Evolutionary conservation across 2,797 vertebrate genomes (phyloP).

Genomic region (Protonibea diacanthus): DNA sequence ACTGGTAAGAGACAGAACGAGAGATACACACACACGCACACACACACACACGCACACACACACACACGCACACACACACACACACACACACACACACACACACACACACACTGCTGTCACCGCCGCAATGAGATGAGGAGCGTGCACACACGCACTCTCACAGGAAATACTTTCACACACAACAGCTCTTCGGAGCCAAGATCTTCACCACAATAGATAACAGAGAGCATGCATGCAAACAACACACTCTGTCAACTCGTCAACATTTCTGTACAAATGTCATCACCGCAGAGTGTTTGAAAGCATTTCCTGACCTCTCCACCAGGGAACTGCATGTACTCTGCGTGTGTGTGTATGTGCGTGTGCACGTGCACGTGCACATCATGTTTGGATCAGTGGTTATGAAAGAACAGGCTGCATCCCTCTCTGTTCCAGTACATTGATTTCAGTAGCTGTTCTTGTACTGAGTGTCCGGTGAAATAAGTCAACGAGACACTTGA

Average conservation of each 20-base stretch:
- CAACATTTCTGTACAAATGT: constrained; percentile 19
- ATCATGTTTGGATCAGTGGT: constrained; percentile 23
- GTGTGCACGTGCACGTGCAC: not conserved
- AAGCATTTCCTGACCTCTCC: constrained; percentile 23
- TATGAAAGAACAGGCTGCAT: constrained; percentile 57
- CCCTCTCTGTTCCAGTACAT: constrained; percentile 50
- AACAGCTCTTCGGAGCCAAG: constrained; percentile 29
- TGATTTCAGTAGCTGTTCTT: constrained; percentile 51
- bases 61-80: constrained; percentile 3
- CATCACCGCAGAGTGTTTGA: constrained; percentile 10
- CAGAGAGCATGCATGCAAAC: constrained; percentile 13
- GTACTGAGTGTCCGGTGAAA: constrained; percentile 45
- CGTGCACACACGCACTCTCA: not conserved
- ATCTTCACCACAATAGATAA: constrained; percentile 43
- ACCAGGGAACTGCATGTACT: constrained; percentile 50
- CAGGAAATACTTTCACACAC: constrained; percentile 50
- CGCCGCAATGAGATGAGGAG: not conserved
- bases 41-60: not conserved
- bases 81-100: not conserved
- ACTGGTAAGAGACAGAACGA: constrained; percentile 86
- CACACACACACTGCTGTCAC: constrained; percentile 12
- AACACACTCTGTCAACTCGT: not conserved
- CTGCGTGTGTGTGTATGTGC: constrained; percentile 1
- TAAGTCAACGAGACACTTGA: constrained; percentile 34
- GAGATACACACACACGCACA: not conserved